A percentile compares a stretch with the other conserved stretches of the same genome.
Conservation (phyloP, 1,140 invertebrate genomes). For the Ephestia elutella region DNA sequence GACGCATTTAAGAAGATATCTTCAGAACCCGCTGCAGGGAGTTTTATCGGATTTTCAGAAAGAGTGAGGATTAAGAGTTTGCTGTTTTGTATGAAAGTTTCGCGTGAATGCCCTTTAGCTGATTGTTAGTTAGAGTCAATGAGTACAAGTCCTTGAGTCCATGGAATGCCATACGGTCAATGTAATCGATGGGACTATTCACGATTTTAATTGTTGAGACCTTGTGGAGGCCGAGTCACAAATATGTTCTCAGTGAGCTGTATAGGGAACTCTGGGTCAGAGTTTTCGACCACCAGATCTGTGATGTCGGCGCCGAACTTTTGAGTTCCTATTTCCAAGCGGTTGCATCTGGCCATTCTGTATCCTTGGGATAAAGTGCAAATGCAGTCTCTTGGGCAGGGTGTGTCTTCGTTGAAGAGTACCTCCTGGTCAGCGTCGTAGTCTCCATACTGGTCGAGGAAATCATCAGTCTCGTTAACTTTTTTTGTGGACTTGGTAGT, state of each 20-base stretch:
- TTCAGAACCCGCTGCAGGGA: constrained; percentile 57
- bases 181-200: constrained; percentile 73
- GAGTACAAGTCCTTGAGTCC: constrained; percentile 78
- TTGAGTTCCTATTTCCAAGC: constrained; percentile 75
- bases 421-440: constrained; percentile 62
- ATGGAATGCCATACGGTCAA: constrained; percentile 77
- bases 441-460: constrained; percentile 56
- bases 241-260: constrained; percentile 75
- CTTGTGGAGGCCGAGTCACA: constrained; percentile 75
- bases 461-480: constrained; percentile 48
- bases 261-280: constrained; percentile 72
- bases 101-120: constrained; percentile 77
- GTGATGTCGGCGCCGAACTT: constrained; percentile 77
- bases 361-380: constrained; percentile 65
- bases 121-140: constrained; percentile 80
- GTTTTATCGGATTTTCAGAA: constrained; percentile 79
- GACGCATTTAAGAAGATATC: constrained; percentile 77
- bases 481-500: constrained; percentile 55
- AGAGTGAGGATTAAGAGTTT: constrained; percentile 79
- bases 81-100: constrained; percentile 79
- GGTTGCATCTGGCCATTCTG: constrained; percentile 68
- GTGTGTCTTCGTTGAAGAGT: constrained; percentile 67
- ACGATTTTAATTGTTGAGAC: constrained; percentile 76
- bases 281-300: constrained; percentile 76
- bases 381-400: constrained; percentile 71